Evolutionary conservation across 1,140 invertebrate species (phyloP).

Genomic region (Bacillus rossius): DNA sequence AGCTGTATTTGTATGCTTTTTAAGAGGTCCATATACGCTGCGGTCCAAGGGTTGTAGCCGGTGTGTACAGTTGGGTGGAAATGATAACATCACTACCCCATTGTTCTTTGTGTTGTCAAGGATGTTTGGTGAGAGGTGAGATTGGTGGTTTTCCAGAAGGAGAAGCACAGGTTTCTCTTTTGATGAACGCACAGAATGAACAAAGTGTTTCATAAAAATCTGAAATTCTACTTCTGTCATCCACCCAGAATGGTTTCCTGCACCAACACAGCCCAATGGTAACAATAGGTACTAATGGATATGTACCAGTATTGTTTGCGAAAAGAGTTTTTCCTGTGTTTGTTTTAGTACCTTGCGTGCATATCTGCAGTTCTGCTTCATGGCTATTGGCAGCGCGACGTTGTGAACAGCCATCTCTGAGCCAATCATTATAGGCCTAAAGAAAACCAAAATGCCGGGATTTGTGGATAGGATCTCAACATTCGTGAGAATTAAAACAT

Average conservation of each 20-base stretch:
- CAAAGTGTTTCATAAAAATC: constrained; percentile 37
- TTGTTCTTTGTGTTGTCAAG: constrained; percentile 33
- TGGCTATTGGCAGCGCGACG: too few relatives aligned
- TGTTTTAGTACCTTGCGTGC: too few relatives aligned
- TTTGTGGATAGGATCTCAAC: too few relatives aligned
- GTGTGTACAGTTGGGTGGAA: constrained; percentile 31
- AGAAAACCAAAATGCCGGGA: too few relatives aligned
- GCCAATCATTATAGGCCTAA: too few relatives aligned
- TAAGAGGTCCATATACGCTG: not conserved
- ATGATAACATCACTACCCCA: constrained; percentile 34
- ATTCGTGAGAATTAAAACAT: too few relatives aligned
- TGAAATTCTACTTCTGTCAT: constrained; percentile 34
- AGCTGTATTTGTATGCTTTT: not conserved
- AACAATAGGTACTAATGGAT: too few relatives aligned
- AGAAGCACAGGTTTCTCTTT: constrained; percentile 35
- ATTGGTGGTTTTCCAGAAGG: constrained; percentile 40
- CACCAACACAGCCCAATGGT: constrained; percentile 32
- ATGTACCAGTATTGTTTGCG: too few relatives aligned
- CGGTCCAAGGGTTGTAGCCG: not conserved
- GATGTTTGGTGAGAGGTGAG: constrained; percentile 29
- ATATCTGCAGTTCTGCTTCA: too few relatives aligned
- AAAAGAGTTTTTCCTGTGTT: too few relatives aligned
- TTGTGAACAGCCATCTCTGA: too few relatives aligned
- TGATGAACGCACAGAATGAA: constrained; percentile 28
- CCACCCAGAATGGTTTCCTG: constrained; percentile 35